Evolutionary conservation across 1,140 invertebrate genomes (phyloP).

Genomic region (Papilio aristodemus): DNA sequence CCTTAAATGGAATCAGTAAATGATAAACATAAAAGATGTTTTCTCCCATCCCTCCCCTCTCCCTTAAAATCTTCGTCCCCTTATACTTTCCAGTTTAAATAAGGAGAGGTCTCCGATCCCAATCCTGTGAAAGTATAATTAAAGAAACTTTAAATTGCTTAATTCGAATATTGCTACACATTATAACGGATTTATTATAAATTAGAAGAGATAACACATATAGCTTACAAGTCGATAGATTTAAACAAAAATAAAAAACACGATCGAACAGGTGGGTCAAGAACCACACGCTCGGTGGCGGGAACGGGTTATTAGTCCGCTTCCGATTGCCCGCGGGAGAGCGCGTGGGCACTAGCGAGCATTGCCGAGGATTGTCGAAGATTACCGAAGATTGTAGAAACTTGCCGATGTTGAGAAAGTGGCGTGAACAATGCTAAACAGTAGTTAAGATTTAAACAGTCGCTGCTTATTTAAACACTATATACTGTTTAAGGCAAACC

Average conservation of each 20-base stretch:
- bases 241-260: conserved; percentile 3
- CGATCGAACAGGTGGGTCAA: conserved; percentile 28
- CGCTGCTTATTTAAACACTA: too few species aligned
- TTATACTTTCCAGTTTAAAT: too few species aligned
- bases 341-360: conserved; percentile 16
- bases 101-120: too few species aligned
- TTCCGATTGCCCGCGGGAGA: conserved; percentile 6
- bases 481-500: too few species aligned
- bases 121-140: too few species aligned
- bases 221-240: background rate
- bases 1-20: too few species aligned
- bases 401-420: background rate
- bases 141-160: background rate
- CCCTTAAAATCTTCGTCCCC: too few species aligned
- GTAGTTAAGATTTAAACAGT: too few species aligned
- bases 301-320: conserved; percentile 25
- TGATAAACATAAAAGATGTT: too few species aligned
- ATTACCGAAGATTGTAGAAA: background rate
- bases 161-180: too few species aligned
- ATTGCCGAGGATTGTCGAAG: background rate
- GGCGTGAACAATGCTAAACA: too few species aligned
- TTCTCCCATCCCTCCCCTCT: too few species aligned
- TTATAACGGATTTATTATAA: background rate
- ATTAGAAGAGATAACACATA: background rate
- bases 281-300: conserved; percentile 23